These are phyloP conservation scores for Pluvialis apricaria DNA, from an alignment of 2,113 vertebrate genomes.

Conservation along the genomic window DNA sequence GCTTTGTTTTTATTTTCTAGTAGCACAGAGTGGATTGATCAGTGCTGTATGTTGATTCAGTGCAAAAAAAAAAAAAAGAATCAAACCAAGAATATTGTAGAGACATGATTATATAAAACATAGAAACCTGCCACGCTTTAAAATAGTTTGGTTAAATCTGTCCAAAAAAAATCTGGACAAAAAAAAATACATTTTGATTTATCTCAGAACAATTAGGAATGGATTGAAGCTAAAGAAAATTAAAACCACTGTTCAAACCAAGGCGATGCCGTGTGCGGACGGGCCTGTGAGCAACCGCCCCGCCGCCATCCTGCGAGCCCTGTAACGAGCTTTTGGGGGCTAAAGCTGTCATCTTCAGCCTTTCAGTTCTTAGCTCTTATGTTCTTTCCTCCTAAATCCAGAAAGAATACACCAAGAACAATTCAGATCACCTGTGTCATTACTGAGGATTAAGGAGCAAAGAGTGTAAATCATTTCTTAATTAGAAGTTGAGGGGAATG, in stretches of 20 bases:
- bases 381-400: neutral
- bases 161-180: neutral
- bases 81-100: neutral
- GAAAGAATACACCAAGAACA: neutral
- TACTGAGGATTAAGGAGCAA: neutral
- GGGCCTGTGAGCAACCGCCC: too few species aligned
- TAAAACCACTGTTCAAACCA: neutral
- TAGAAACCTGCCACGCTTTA: neutral
- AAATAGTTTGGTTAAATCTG: neutral
- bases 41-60: accelerated
- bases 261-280: neutral
- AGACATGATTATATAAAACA: neutral
- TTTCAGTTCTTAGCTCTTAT: neutral
- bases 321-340: neutral
- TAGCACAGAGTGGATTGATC: neutral
- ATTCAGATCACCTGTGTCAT: neutral
- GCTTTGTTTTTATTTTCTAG: neutral
- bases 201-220: neutral
- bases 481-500: neutral
- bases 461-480: neutral
- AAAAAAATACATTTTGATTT: neutral
- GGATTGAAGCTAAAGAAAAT: neutral
- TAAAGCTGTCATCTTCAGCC: neutral
- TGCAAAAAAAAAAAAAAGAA: neutral
- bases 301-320: neutral